Percentiles rank a stretch among this genome's conserved stretches.
These are phyloP conservation scores for Cavia porcellus DNA, from an alignment of 2,113 vertebrate genomes.

Conservation along the genomic window DNA sequence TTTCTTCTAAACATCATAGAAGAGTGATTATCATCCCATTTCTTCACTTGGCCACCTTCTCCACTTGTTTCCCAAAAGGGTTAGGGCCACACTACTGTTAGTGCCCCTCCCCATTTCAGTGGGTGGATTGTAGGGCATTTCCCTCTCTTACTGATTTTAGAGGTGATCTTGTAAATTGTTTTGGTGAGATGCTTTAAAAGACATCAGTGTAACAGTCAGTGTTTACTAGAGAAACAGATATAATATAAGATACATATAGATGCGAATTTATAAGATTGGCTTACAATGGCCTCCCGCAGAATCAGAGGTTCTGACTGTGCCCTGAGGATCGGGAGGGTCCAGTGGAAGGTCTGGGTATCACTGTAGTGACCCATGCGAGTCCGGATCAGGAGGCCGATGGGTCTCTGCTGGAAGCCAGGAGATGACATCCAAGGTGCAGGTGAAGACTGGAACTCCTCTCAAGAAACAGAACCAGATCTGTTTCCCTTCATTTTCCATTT, in stretches of 20 bases:
- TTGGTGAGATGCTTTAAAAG: background rate
- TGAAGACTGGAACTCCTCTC: background rate
- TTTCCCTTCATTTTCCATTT: background rate
- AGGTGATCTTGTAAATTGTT: background rate
- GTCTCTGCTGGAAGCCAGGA: background rate
- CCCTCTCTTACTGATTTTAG: background rate
- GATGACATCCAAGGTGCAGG: background rate
- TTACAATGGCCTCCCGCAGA: background rate
- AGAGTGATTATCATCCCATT: background rate
- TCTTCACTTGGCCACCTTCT: background rate
- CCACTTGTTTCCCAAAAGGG: background rate
- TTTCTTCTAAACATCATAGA: background rate
- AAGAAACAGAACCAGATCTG: background rate
- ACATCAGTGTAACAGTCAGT: background rate
- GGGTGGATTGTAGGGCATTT: background rate
- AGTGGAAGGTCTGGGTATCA: background rate
- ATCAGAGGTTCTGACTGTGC: background rate
- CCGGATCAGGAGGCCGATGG: background rate
- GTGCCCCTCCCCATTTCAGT: fast-evolving
- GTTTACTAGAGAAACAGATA: background rate
- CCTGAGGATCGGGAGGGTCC: background rate
- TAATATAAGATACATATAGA: no score
- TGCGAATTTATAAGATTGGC: no score
- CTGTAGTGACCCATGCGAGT: background rate
- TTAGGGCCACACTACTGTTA: background rate